Conservation (phyloP, 2,797 vertebrate species). For the Brachymystax lenok region DNA sequence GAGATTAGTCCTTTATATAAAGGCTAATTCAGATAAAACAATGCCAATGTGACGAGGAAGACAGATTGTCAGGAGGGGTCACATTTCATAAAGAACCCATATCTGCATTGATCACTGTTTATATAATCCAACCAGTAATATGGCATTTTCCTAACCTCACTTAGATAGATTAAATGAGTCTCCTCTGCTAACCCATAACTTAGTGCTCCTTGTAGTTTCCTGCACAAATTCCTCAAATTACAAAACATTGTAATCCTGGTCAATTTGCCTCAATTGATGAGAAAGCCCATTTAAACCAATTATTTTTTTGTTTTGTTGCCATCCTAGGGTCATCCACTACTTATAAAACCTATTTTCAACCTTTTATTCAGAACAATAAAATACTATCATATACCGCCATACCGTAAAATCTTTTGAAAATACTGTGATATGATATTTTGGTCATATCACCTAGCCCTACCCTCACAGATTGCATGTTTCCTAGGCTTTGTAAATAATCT, state of each 20-base stretch:
- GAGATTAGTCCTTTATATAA: background rate
- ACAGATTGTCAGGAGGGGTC: background rate
- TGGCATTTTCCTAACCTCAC: slow-evolving; percentile 5
- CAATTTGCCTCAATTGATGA: background rate
- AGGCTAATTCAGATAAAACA: background rate
- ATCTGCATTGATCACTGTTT: background rate
- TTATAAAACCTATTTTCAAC: background rate
- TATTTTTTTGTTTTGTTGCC: background rate
- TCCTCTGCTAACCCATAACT: slow-evolving; percentile 1
- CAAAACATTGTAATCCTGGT: slow-evolving; percentile 7
- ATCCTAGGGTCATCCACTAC: too few relatives aligned
- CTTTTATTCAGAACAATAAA: background rate
- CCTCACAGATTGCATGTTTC: background rate
- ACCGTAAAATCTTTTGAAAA: background rate
- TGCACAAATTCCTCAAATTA: background rate
- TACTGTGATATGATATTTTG: background rate
- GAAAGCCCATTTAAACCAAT: too few relatives aligned
- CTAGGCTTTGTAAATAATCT: background rate
- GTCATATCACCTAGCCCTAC: background rate
- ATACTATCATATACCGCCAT: too few relatives aligned
- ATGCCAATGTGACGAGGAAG: background rate
- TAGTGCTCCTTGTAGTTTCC: background rate
- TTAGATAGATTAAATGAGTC: slow-evolving; percentile 2
- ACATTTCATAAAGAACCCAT: background rate
- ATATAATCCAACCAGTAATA: background rate